A percentile compares a stretch with the other conserved stretches of the same genome.
These are phyloP conservation scores for Lysandra bellargus DNA, from an alignment of 2,888 invertebrate genomes.

Conservation along the genomic window DNA sequence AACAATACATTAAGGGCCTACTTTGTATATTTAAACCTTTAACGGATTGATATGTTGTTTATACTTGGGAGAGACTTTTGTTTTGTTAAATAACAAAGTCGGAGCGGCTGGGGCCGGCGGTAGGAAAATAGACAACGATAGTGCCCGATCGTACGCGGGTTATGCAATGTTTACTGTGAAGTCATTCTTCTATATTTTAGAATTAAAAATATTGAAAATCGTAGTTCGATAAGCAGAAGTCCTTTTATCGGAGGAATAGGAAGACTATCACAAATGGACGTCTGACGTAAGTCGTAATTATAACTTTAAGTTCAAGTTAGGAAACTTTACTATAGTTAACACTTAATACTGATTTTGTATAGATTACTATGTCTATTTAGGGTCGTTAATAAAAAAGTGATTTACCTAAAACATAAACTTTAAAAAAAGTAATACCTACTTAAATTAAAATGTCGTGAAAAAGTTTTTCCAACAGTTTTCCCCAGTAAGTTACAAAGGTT, in stretches of 20 bases:
- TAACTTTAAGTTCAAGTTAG: no score
- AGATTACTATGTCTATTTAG: no score
- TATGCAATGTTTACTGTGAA: slow-evolving; percentile 47
- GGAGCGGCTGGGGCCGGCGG: slow-evolving; percentile 58
- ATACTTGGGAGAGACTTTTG: slow-evolving; percentile 63
- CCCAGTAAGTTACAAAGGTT: no score
- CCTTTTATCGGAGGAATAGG: not conserved
- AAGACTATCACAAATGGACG: not conserved
- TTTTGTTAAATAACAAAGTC: slow-evolving; percentile 64
- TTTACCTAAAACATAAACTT: no score
- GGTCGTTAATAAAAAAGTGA: no score
- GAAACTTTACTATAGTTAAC: no score
- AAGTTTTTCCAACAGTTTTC: no score
- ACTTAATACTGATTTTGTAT: no score
- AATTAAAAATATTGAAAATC: not conserved
- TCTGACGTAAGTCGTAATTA: no score
- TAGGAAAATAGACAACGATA: slow-evolving; percentile 67
- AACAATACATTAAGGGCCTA: slow-evolving; percentile 55
- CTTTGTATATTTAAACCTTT: slow-evolving; percentile 52
- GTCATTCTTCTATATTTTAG: not conserved
- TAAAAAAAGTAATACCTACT: no score
- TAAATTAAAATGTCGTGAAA: no score
- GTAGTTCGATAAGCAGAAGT: no score
- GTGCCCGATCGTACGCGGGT: slow-evolving; percentile 50
- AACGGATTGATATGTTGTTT: slow-evolving; percentile 60